These are phyloP conservation scores for Pilophorus perplexus DNA, from an alignment of 2,888 invertebrate species.

Conservation along the genomic window DNA sequence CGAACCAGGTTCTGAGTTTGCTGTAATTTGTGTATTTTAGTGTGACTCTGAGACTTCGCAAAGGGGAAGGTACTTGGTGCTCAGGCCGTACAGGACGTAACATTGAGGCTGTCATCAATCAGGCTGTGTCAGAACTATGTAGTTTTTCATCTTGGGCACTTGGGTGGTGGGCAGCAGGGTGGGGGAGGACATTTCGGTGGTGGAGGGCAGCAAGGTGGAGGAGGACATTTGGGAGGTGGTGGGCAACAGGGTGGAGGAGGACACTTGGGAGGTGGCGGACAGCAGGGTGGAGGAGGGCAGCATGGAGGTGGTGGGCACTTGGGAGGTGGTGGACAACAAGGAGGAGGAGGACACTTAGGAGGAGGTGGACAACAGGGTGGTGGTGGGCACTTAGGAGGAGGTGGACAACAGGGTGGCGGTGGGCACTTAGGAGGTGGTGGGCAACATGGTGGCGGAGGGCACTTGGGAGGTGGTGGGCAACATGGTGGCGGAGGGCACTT, in stretches of 20 bases:
- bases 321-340: slow-evolving; percentile 32
- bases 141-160: slow-evolving; percentile 6
- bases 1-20: no score
- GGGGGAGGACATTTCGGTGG: slow-evolving; percentile 26
- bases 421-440: slow-evolving; percentile 36
- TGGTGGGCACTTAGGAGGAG: slow-evolving; percentile 31
- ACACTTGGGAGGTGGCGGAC: slow-evolving; percentile 14
- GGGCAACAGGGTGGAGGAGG: slow-evolving; percentile 22
- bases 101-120: no score
- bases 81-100: no score
- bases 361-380: slow-evolving; percentile 37
- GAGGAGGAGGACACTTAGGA: slow-evolving; percentile 32
- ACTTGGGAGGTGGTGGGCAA: slow-evolving; percentile 14
- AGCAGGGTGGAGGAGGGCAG: slow-evolving; percentile 33
- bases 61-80: no score
- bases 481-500: slow-evolving; percentile 31
- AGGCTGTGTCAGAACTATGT: no score
- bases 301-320: slow-evolving; percentile 30
- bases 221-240: slow-evolving; percentile 21
- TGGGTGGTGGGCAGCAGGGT: slow-evolving; percentile 4
- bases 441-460: slow-evolving; percentile 30
- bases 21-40: no score
- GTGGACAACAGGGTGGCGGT: slow-evolving; percentile 31
- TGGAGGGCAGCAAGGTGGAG: slow-evolving; percentile 17
- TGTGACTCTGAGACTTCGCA: no score